Evolutionary conservation across 1,140 invertebrate genomes (phyloP), one percentile per base, ranked within the genome.

Genomic region (Drosophila truncata): DNA sequence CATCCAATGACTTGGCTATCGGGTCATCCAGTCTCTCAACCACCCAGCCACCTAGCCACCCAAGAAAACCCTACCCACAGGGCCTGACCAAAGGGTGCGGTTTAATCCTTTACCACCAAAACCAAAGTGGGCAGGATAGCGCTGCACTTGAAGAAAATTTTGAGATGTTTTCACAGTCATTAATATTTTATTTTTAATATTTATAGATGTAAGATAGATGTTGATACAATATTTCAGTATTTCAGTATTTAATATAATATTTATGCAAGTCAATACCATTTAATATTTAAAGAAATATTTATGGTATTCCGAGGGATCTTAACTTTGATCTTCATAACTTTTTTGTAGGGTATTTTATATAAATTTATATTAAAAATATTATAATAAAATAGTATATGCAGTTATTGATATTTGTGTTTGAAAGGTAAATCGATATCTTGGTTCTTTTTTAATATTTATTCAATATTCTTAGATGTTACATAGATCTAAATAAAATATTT

Each of bases 91-190:
- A 31, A 42, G 61, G 75, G 83, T 88, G 83, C 80, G 83, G 84
- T 87, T 87, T 88, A 87, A 87, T 87, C 83, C 77, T 76, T 78
- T 77, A 87, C 83, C 83, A 88, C 84, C 75, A 75, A 77, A 73
- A 39, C 55, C 74, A 78, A 74, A 67, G 78, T 60, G 18, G 39
- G 27, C 50, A 25, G 49, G 27, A 29, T 29, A 13, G 10, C 10
- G 20, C 44, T 74, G 60, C 54, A 72, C 72, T 69, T 27, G 41
- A 42, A 47, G 52, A 63, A 86, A 79, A 69, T 62, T 27, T 0
- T 18, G 3, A 50, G 4, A 7, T 1, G 16, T 1, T 20, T 50
- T 13, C 18, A 31, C 0, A 20, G 27, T 31, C 31, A 54, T 23
- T 54, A 5, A 37, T 35, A 23, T 23, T 20, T 18, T n/a, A n/a